Conservation (phyloP, 2,888 invertebrate genomes). For the Campoplex nolae region DNA sequence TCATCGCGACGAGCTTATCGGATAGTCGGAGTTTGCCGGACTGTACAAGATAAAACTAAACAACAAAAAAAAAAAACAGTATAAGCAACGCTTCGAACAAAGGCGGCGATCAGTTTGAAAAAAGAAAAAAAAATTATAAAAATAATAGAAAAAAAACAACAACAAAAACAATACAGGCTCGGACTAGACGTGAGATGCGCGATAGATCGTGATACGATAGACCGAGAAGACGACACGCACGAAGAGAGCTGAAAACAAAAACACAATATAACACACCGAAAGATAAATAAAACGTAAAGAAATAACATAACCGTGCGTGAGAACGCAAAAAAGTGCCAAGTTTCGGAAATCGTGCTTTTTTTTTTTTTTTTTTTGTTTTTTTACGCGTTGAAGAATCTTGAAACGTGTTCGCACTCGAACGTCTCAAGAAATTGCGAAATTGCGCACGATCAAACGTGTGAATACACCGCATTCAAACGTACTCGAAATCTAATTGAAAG, state of each 20-base stretch:
- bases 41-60: slow-evolving; percentile 15
- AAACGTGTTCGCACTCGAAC: not conserved
- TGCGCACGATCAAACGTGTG: not conserved
- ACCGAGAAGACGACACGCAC: slow-evolving; percentile 33
- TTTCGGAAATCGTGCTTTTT: slow-evolving; percentile 47
- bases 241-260: slow-evolving; percentile 7
- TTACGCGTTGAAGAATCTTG: not conserved
- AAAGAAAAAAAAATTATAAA: not conserved
- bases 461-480: not conserved
- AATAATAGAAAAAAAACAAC: no score
- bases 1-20: slow-evolving; percentile 55
- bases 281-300: not conserved
- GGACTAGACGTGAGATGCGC: slow-evolving; percentile 56
- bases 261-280: not conserved
- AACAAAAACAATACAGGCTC: not conserved
- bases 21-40: slow-evolving; percentile 59
- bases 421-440: no score
- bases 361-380: not conserved
- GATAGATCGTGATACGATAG: slow-evolving; percentile 44
- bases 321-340: slow-evolving; percentile 61
- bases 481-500: not conserved
- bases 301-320: slow-evolving; percentile 12
- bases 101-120: not conserved
- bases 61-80: not conserved
- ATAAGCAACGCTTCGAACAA: not conserved